Evolutionary conservation across 2,888 invertebrate species (phyloP).

Genomic region (Protodeltote pygarga): DNA sequence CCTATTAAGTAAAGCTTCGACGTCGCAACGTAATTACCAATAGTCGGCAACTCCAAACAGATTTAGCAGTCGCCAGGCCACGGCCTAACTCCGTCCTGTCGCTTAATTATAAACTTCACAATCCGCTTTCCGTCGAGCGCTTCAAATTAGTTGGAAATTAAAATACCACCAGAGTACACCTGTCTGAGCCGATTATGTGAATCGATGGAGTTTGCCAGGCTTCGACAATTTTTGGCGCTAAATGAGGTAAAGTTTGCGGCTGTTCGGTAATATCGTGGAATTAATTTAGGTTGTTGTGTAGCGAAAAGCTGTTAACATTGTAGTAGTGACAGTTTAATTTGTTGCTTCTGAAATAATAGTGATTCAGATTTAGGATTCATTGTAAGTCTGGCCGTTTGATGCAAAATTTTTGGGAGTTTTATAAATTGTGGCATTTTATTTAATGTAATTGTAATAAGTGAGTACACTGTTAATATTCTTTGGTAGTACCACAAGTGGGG

Average conservation of each 20-base stretch:
- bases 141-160: constrained; percentile 80
- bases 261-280: constrained; percentile 19
- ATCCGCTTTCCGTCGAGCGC: constrained; percentile 76
- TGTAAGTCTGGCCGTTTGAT: too few relatives aligned
- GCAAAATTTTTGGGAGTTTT: too few relatives aligned
- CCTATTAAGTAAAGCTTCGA: constrained; percentile 37
- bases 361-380: too few relatives aligned
- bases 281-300: too few relatives aligned
- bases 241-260: constrained; percentile 26
- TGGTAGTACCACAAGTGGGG: too few relatives aligned
- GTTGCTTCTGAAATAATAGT: too few relatives aligned
- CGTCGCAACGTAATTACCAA: constrained; percentile 43
- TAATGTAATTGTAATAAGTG: too few relatives aligned
- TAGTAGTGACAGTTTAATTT: too few relatives aligned
- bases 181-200: constrained; percentile 80
- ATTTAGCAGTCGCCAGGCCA: constrained; percentile 49
- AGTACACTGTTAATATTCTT: too few relatives aligned
- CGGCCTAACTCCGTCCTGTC: constrained; percentile 53
- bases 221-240: constrained; percentile 29
- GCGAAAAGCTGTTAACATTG: too few relatives aligned
- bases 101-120: constrained; percentile 75
- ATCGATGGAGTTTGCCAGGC: constrained; percentile 47
- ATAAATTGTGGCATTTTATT: too few relatives aligned
- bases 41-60: constrained; percentile 47
- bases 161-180: constrained; percentile 69